Conservation (phyloP, 2,113 vertebrate species). For the Tupaia tana region DNA sequence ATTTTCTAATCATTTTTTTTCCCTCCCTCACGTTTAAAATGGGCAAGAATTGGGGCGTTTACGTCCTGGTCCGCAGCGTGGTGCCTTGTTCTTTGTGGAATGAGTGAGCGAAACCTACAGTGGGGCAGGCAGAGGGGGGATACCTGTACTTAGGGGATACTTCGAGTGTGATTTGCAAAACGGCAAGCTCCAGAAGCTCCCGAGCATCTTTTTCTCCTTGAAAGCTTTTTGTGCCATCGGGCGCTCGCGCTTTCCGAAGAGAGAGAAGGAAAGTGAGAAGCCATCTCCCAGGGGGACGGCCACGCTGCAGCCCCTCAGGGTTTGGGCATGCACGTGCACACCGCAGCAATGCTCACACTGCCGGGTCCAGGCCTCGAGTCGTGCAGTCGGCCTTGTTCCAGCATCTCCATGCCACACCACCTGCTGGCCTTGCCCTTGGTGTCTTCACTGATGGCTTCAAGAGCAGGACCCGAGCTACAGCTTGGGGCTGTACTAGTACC, state of each 20-base stretch:
- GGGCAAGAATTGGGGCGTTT: not conserved
- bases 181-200: not conserved
- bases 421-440: too few species aligned
- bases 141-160: not conserved
- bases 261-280: too few species aligned
- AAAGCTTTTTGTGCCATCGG: too few species aligned
- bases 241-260: too few species aligned
- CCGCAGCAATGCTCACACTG: too few species aligned
- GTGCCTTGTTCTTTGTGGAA: not conserved
- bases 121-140: not conserved
- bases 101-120: not conserved
- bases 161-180: not conserved
- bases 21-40: not conserved
- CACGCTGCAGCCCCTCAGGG: too few species aligned
- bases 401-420: too few species aligned
- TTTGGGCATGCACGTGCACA: too few species aligned
- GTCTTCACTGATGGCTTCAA: not conserved
- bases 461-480: not conserved
- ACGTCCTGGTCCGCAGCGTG: not conserved
- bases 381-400: too few species aligned
- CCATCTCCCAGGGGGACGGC: too few species aligned
- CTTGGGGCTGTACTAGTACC: too few species aligned
- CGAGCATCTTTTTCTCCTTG: not conserved
- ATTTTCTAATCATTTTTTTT: not conserved
- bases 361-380: too few species aligned